These are phyloP conservation scores for Drosophila yakuba DNA, from an alignment of 1,140 invertebrate genomes.

Conservation along the genomic window DNA sequence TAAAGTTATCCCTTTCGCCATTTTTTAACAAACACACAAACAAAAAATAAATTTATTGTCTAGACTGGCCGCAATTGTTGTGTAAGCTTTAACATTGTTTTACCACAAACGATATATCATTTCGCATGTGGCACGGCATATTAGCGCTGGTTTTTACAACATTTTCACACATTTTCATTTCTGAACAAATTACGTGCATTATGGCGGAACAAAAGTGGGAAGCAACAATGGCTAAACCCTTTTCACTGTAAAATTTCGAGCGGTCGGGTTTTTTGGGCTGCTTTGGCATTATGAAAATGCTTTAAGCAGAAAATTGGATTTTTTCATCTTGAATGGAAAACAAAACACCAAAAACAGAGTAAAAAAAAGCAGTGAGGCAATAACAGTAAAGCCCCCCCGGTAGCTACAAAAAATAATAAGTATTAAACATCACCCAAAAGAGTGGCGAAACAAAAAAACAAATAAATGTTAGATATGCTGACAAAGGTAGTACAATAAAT, in stretches of 20 bases:
- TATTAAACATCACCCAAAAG: constrained; percentile 71
- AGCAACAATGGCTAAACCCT: constrained; percentile 57
- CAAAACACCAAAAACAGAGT: constrained; percentile 43
- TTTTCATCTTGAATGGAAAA: constrained; percentile 76
- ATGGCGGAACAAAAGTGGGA: constrained; percentile 51
- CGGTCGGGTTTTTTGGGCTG: constrained; percentile 5
- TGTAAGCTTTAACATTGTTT: constrained; percentile 36
- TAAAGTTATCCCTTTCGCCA: not conserved
- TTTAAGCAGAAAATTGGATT: constrained; percentile 80
- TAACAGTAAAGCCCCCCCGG: constrained; percentile 68
- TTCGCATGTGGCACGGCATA: constrained; percentile 52
- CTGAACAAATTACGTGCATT: constrained; percentile 64
- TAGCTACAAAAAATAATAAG: constrained; percentile 80
- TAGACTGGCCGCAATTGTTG: constrained; percentile 47
- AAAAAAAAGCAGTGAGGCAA: constrained; percentile 51
- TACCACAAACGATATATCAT: constrained; percentile 59
- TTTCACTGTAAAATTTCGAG: constrained; percentile 35
- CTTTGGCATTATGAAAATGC: constrained; percentile 67
- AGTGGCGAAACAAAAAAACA: constrained; percentile 58
- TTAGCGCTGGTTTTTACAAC: constrained; percentile 60
- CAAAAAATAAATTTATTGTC: constrained; percentile 36
- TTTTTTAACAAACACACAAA: constrained; percentile 23
- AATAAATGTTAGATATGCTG: constrained; percentile 80
- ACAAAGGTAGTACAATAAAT: constrained; percentile 82
- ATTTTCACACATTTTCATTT: constrained; percentile 64